Evolutionary conservation across 2,113 vertebrate species (phyloP), one percentile per base, ranked within the genome.

Genomic region (Equus przewalskii): DNA sequence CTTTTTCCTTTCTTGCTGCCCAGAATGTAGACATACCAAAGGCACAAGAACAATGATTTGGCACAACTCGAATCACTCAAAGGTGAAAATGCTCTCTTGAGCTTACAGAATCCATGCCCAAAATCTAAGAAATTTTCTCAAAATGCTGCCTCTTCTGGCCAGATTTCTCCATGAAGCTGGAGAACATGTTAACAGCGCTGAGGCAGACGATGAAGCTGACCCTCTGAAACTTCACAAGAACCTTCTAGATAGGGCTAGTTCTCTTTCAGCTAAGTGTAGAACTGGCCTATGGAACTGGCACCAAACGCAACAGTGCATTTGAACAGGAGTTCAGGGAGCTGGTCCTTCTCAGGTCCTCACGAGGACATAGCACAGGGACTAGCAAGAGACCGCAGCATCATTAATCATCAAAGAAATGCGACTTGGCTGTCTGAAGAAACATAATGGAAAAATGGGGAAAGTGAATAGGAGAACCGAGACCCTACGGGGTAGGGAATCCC

Each of bases 401-500:
- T 69, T 62, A 72, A 70, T 91, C 54, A 82, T 70, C n/a, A 65
- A 70, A 89, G 36, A 86, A 58, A 89, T 60, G 75, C 28, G 51
- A 79, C 24, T 54, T 49, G 60, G 8, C 28, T 97, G 51, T 58
- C 7, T 60, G 54, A 78, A 96, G 76, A 97, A 87, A 94, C 12
- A 36, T 73, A 89, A 22, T 46, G 26, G 64, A 87, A 76, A 93
- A 92, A 62, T 44, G 8, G 19, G 13, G n/a, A 58, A 28, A 84
- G 60, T 64, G 22, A 67, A 15, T 60, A 41, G 72, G 28, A 76
- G 49, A 65, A n/a, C 54, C 26, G 67, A 92, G 64, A 70, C 9
- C 72, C 49, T 85, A 28, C 19, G n/a, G 89, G 36, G 0, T 5
- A 44, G 22, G 22, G 51, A 58, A 64, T 69, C 26, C 54, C 30